A percentile compares a stretch with the other conserved stretches of the same genome.
These are phyloP conservation scores for Gymnobelideus leadbeateri DNA, from an alignment of 2,113 vertebrate species.

Conservation along the genomic window DNA sequence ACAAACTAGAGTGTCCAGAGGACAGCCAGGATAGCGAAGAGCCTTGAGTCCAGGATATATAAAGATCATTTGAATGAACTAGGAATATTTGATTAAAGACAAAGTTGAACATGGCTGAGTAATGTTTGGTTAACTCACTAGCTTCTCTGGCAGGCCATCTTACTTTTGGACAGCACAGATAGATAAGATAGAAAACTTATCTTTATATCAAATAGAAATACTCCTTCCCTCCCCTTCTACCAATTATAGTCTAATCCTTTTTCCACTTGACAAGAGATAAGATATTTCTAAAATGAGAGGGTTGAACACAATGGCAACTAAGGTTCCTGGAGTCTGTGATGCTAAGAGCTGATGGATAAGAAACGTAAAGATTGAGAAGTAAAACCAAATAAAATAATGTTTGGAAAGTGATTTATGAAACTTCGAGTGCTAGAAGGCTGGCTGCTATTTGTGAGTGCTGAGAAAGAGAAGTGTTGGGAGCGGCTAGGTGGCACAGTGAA, in stretches of 20 bases:
- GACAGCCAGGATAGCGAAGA: not conserved
- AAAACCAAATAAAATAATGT: not conserved
- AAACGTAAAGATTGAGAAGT: not conserved
- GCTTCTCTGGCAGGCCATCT: not conserved
- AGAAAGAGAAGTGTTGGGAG: not conserved
- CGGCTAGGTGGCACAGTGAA: too few species aligned
- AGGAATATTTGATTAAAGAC: not conserved
- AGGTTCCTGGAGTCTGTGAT: too few species aligned
- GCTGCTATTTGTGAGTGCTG: not conserved
- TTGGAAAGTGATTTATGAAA: not conserved
- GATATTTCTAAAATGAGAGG: not conserved
- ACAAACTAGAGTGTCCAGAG: not conserved
- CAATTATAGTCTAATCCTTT: not conserved
- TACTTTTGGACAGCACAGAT: not conserved
- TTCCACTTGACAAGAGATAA: not conserved
- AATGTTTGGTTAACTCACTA: not conserved
- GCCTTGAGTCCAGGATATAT: not conserved
- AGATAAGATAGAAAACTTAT: not conserved
- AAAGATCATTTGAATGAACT: not conserved
- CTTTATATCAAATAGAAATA: not conserved
- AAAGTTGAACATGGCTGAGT: too few species aligned
- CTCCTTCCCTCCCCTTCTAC: not conserved
- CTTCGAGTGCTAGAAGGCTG: not conserved
- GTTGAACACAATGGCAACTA: too few species aligned
- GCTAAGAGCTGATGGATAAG: too few species aligned